These are phyloP conservation scores for Tanytarsus gracilentus DNA, from an alignment of 2,888 invertebrate genomes.

Conservation along the genomic window DNA sequence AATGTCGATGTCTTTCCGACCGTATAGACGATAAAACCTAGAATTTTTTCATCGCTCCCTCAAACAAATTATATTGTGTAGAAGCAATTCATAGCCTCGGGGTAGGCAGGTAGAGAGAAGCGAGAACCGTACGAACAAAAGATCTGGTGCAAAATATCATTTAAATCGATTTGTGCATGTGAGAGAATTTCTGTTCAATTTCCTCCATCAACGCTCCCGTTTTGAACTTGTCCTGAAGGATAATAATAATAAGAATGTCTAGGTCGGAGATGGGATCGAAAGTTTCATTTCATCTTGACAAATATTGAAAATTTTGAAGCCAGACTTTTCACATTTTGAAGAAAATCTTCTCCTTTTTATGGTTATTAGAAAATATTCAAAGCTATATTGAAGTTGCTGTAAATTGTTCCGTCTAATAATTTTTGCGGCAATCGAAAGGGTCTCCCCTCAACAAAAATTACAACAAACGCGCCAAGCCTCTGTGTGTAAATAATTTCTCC, in stretches of 20 bases:
- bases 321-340: no score
- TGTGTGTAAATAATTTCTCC: neutral
- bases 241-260: neutral
- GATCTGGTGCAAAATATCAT: conserved; percentile 1
- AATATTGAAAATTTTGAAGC: no score
- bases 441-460: no score
- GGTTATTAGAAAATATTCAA: neutral
- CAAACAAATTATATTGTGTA: neutral
- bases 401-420: neutral
- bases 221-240: neutral
- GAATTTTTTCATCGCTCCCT: neutral
- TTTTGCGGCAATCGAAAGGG: conserved; percentile 10
- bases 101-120: conserved; percentile 26
- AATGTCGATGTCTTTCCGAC: conserved; percentile 1
- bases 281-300: neutral
- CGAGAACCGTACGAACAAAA: neutral
- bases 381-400: neutral
- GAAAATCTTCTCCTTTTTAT: no score
- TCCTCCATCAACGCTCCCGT: neutral
- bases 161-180: neutral
- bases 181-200: conserved; percentile 1
- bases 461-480: neutral
- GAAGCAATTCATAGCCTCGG: conserved; percentile 1
- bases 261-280: neutral
- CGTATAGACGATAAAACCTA: conserved; percentile 1